Conservation (phyloP, 2,113 vertebrate genomes). For the Phaethon lepturus region DNA sequence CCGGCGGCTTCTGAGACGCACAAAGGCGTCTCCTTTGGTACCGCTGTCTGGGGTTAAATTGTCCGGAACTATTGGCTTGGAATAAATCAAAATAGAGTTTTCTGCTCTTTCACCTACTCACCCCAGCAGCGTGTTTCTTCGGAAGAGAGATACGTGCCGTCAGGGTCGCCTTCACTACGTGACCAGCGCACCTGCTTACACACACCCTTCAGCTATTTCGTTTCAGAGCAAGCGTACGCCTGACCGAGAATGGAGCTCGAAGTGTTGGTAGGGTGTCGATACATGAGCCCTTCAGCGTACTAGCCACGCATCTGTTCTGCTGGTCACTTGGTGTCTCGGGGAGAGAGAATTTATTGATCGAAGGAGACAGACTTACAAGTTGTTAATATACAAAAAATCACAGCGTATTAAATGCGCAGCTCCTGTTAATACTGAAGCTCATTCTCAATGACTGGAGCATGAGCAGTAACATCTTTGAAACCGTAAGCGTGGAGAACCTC, state of each 20-base stretch:
- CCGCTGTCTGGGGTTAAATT: no score
- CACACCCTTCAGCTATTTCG: accelerated
- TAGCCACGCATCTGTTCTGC: background rate
- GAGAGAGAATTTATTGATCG: background rate
- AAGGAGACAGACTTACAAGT: background rate
- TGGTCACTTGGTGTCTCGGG: background rate
- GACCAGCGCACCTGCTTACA: accelerated
- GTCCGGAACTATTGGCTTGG: background rate
- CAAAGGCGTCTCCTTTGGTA: background rate
- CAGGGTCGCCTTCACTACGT: accelerated
- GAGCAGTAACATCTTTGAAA: background rate
- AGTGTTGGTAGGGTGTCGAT: background rate
- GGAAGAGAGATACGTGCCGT: accelerated
- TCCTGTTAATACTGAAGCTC: background rate
- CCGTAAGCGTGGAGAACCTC: accelerated
- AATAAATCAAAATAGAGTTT: accelerated
- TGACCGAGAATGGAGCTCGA: accelerated
- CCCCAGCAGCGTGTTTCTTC: background rate
- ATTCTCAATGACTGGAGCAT: background rate
- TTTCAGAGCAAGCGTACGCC: background rate
- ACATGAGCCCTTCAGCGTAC: accelerated
- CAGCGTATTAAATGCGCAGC: background rate
- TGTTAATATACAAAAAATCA: background rate
- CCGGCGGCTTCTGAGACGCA: background rate
- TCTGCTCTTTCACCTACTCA: background rate